Evolutionary conservation across 1,140 invertebrate species (phyloP).

Genomic region (Megathymus violae): DNA sequence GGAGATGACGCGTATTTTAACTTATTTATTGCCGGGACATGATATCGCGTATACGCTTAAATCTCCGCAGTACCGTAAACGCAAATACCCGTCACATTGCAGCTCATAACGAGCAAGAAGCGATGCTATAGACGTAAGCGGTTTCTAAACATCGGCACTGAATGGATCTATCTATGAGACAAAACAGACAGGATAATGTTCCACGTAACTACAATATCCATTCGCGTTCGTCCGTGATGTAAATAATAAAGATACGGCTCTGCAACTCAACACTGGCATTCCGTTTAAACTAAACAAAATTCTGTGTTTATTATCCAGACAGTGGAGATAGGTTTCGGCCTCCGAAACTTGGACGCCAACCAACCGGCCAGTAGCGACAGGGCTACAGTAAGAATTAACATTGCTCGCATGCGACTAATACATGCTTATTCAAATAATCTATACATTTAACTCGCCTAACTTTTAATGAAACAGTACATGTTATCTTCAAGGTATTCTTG

Average conservation of each 20-base stretch:
- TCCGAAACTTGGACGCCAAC: slow-evolving; percentile 69
- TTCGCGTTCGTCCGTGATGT: not conserved
- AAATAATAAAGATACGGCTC: no score
- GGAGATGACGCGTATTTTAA: no score
- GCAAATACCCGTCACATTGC: no score
- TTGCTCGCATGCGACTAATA: slow-evolving; percentile 59
- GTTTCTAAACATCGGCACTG: no score
- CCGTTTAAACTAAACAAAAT: slow-evolving; percentile 18
- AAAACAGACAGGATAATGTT: not conserved
- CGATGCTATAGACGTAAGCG: no score
- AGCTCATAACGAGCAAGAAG: no score
- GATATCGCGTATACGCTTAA: no score
- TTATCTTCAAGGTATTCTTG: not conserved
- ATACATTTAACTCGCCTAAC: slow-evolving; percentile 22
- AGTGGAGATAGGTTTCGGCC: slow-evolving; percentile 71
- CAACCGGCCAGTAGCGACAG: slow-evolving; percentile 67
- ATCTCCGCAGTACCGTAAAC: no score
- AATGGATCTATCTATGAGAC: no score
- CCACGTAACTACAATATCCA: not conserved
- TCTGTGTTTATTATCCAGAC: slow-evolving; percentile 67
- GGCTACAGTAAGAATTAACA: slow-evolving; percentile 68
- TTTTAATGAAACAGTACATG: slow-evolving; percentile 15
- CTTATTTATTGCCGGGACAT: no score
- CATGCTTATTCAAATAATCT: slow-evolving; percentile 30
- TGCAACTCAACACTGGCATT: not conserved